Evolutionary conservation across 2,797 vertebrate species (phyloP).

Genomic region (Microctenopoma steveboyesi): DNA sequence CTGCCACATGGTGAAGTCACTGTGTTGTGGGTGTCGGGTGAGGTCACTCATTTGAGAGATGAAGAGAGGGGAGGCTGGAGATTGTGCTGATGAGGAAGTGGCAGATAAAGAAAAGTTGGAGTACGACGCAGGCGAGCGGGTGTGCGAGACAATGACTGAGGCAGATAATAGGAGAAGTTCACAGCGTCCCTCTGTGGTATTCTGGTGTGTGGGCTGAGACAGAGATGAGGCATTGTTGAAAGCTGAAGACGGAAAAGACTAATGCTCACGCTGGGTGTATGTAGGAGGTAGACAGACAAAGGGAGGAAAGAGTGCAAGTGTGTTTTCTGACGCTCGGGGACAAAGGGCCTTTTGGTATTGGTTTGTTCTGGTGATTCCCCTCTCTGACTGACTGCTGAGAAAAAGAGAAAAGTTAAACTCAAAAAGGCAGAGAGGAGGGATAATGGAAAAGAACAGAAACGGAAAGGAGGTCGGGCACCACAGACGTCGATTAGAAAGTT

Average conservation of each 20-base stretch:
- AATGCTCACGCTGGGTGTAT: conserved; percentile 52
- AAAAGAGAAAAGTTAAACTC: conserved; percentile 9
- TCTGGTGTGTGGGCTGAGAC: conserved; percentile 70
- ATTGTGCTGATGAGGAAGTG: conserved; percentile 47
- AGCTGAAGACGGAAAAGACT: conserved; percentile 54
- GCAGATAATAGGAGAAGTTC: conserved; percentile 56
- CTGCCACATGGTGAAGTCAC: conserved; percentile 70
- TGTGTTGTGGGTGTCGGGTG: conserved; percentile 66
- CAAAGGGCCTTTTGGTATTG: conserved; percentile 67
- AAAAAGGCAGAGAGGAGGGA: conserved; percentile 5
- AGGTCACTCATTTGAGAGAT: conserved; percentile 55
- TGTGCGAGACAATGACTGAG: conserved; percentile 49
- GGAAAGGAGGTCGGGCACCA: no score
- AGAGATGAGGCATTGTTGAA: conserved; percentile 69
- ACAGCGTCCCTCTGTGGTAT: conserved; percentile 58
- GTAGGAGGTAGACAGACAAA: conserved; percentile 72
- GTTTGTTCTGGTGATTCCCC: conserved; percentile 66
- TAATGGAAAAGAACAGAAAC: background rate
- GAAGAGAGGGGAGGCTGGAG: conserved; percentile 40
- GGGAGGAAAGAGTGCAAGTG: conserved; percentile 60
- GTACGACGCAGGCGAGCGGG: conserved; percentile 27
- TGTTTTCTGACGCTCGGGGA: conserved; percentile 53
- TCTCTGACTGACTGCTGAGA: conserved; percentile 24
- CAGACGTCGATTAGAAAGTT: no score
- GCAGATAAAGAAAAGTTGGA: conserved; percentile 34